A percentile compares a stretch with the other conserved stretches of the same genome.
Conservation (phyloP, 2,888 invertebrate species). For the Xestia c-nigrum region DNA sequence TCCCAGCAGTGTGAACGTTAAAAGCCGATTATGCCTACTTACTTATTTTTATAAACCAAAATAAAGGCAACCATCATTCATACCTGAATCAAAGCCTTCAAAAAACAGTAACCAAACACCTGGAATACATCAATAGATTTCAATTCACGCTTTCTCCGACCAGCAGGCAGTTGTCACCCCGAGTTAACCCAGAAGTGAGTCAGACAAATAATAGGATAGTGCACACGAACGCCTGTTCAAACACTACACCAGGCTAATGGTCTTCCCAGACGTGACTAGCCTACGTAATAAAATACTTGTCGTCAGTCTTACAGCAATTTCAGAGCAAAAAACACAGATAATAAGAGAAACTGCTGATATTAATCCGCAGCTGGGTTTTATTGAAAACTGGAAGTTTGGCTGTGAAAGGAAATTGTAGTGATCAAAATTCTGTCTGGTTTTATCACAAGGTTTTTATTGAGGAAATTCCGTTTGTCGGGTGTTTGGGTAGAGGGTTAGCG, state of each 20-base stretch:
- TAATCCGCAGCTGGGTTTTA: slow-evolving; percentile 54
- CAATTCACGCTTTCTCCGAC: slow-evolving; percentile 12
- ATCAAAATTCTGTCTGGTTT: slow-evolving; percentile 43
- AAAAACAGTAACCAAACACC: neutral
- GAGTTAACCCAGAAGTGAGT: slow-evolving; percentile 59
- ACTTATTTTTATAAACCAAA: neutral
- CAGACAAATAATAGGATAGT: slow-evolving; percentile 70
- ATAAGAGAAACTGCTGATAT: slow-evolving; percentile 53
- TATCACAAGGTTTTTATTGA: slow-evolving; percentile 27
- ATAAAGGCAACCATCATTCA: neutral
- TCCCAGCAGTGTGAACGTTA: no score
- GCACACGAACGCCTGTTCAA: slow-evolving; percentile 66
- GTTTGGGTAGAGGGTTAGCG: slow-evolving; percentile 12
- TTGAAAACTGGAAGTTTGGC: slow-evolving; percentile 39
- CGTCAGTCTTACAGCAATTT: slow-evolving; percentile 64
- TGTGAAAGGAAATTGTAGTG: slow-evolving; percentile 38
- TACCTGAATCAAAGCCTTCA: neutral
- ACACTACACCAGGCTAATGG: slow-evolving; percentile 62
- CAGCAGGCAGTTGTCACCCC: slow-evolving; percentile 30
- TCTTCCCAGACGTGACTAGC: slow-evolving; percentile 66
- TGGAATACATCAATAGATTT: slow-evolving; percentile 17
- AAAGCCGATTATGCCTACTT: no score
- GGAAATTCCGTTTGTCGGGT: slow-evolving; percentile 18
- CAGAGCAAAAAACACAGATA: slow-evolving; percentile 62
- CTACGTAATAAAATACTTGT: slow-evolving; percentile 69